These are phyloP conservation scores for Eurytemora carolleeae DNA, from an alignment of 1,140 invertebrate genomes.

Conservation along the genomic window DNA sequence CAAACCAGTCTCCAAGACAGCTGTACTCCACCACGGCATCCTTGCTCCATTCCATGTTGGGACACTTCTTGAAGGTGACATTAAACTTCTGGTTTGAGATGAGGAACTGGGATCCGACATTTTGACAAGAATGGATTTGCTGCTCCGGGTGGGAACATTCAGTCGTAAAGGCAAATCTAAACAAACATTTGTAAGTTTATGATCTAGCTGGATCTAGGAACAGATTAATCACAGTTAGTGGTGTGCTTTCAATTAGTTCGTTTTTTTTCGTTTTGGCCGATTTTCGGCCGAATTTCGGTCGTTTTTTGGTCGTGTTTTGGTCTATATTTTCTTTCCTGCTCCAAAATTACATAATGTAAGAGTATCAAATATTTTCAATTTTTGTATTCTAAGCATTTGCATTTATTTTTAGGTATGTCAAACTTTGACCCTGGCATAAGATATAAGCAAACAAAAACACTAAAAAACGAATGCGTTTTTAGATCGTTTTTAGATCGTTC, in stretches of 20 bases:
- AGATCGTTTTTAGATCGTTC: too few relatives aligned
- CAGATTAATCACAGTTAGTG: not conserved
- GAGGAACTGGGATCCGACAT: slow-evolving; percentile 78
- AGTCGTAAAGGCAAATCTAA: slow-evolving; percentile 44
- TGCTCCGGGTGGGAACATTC: slow-evolving; percentile 70
- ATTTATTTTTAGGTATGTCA: too few relatives aligned
- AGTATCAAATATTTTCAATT: too few relatives aligned
- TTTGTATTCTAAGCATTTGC: too few relatives aligned
- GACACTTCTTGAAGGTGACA: slow-evolving; percentile 74
- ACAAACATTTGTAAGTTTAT: not conserved
- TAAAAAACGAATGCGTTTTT: too few relatives aligned
- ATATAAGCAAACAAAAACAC: too few relatives aligned
- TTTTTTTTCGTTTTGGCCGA: not conserved
- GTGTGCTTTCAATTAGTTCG: not conserved
- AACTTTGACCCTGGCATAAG: too few relatives aligned
- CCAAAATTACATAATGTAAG: too few relatives aligned
- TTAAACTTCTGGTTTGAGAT: slow-evolving; percentile 94
- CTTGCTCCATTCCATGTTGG: slow-evolving; percentile 38
- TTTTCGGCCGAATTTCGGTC: too few relatives aligned
- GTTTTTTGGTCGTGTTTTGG: too few relatives aligned
- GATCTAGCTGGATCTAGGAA: not conserved
- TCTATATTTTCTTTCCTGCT: too few relatives aligned
- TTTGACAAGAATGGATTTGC: slow-evolving; percentile 79
- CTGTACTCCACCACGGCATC: slow-evolving; percentile 61
- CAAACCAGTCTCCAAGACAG: slow-evolving; percentile 84